Percentiles rank a stretch among this genome's conserved stretches.
phyloP scores from a whole-genome alignment of 2,113 vertebrate species.

The Theropithecus gelada region DNA sequence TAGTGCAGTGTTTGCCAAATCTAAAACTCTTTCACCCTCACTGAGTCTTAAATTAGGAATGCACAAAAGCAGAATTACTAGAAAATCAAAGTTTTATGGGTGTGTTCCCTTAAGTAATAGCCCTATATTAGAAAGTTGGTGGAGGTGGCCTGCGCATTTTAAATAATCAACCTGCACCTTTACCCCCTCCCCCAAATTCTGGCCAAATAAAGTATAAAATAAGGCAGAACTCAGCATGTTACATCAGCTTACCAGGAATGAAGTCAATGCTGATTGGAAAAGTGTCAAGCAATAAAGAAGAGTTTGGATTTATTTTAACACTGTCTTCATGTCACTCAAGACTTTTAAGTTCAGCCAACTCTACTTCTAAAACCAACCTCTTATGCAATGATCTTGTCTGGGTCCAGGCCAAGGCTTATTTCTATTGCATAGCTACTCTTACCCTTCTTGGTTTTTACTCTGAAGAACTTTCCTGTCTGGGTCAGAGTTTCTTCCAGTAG shows the following conservation, averaged over 20 bases:
- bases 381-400: background rate
- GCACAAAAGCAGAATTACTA: background rate
- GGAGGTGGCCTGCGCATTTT: background rate
- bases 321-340: background rate
- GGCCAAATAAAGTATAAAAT: background rate
- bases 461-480: background rate
- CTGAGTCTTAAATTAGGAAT: background rate
- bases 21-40: background rate
- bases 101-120: background rate
- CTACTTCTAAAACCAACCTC: background rate
- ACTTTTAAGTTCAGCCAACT: background rate
- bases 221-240: background rate
- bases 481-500: background rate
- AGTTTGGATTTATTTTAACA: background rate
- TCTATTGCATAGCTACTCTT: background rate
- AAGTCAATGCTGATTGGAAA: background rate
- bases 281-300: background rate
- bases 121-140: background rate
- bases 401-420: background rate
- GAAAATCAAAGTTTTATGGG: background rate
- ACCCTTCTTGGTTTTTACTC: background rate
- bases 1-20: background rate
- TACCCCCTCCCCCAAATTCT: background rate
- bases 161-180: background rate
- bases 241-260: background rate